Base-by-base conservation (phyloP, 2,888 invertebrate genomes). In the Amaurobius ferox region DNA sequence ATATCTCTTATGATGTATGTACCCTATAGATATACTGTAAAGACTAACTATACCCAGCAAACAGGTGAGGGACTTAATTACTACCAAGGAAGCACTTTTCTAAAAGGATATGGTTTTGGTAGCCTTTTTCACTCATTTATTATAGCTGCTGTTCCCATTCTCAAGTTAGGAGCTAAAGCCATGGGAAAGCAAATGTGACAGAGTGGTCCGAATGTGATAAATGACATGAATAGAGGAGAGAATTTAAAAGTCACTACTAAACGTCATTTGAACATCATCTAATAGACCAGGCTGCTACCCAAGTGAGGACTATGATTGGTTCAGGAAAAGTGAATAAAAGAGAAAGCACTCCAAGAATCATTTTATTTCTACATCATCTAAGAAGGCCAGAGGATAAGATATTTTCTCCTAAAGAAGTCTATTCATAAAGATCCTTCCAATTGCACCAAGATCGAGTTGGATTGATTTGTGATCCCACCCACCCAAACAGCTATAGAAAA, bases 111-210 rank as follows among this genome's bases (percentile, higher is more conserved):
- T 78, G 66, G 79, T 32, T 35, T 78, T 23, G 68, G 79, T 2
- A 73, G 66, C 23, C 6, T 76, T 5, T 67, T 85, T 48, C 30
- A 30, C 9, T 32, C 29, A 2, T 32, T 78, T 19, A 79, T 67
- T 61, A 26, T 67, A 26, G 19, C 44, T 11, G 29, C 66, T 0
- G 23, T 64, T 13, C 77, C 83, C n/a, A 19, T 55, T 55, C 23
- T 55, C 23, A 55, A 55, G 11, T 55, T 23, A 23, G 55, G 55
- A 3, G 55, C 55, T 1, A 55, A 55, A 32, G 39, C 32, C 5
- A 6, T 87, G 1, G 86, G 76, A n/a, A 87, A 78, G 71, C 35
- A 87, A 67, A 0, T 70, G 11, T 32, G 68, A 16, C 55, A 62
- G 0, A 74, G 40, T 23, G 73, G 79, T 23, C 30, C 40, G 9